A percentile compares a stretch with the other conserved stretches of the same genome.
These are phyloP conservation scores for Anastatus disparis DNA, from an alignment of 1,140 invertebrate species.

Conservation along the genomic window DNA sequence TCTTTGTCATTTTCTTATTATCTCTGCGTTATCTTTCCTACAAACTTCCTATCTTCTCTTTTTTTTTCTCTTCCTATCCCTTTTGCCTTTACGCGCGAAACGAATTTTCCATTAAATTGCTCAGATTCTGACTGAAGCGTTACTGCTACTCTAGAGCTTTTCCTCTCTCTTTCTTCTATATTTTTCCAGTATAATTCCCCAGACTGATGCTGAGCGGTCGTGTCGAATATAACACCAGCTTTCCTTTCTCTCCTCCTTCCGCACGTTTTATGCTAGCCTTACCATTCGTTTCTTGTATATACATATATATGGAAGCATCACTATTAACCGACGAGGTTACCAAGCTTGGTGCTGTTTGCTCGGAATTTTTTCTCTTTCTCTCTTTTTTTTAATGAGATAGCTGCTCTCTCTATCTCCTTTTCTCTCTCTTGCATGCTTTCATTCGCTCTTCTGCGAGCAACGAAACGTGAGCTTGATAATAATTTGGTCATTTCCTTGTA, in stretches of 20 bases:
- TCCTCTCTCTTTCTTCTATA: no score
- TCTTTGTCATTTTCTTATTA: slow-evolving; percentile 22
- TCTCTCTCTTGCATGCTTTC: no score
- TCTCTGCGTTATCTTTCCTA: background rate
- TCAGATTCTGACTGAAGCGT: background rate
- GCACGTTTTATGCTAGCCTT: background rate
- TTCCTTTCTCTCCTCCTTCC: background rate
- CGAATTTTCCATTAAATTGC: slow-evolving; percentile 30
- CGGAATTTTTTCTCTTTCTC: no score
- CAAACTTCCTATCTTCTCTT: background rate
- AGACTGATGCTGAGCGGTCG: slow-evolving; percentile 19
- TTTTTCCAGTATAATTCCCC: no score
- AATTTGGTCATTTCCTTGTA: slow-evolving; percentile 22
- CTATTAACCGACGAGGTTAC: no score
- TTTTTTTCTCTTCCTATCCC: background rate
- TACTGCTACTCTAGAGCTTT: no score
- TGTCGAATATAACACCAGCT: slow-evolving; percentile 34
- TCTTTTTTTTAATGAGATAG: slow-evolving; percentile 10
- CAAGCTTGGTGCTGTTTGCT: background rate
- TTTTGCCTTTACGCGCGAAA: background rate
- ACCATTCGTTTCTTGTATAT: no score
- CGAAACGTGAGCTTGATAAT: slow-evolving; percentile 21
- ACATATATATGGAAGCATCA: no score
- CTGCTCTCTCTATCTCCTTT: no score
- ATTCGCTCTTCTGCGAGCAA: no score